Evolutionary conservation across 2,888 invertebrate species (phyloP).

Genomic region (Chloroclystis v-ata): DNA sequence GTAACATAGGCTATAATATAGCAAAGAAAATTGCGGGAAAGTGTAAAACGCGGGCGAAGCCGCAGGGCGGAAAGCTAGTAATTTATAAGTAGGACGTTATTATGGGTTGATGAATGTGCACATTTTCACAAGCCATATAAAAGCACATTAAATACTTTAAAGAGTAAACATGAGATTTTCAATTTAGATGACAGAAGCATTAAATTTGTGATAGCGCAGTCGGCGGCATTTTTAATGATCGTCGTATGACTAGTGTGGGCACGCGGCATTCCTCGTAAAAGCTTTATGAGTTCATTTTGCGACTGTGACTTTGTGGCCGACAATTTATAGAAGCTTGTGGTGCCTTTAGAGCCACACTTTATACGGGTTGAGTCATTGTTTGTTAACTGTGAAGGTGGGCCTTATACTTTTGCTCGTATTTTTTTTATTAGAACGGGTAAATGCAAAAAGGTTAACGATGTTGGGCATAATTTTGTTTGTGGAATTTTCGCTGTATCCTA

Average conservation of each 20-base stretch:
- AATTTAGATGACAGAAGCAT: conserved; percentile 65
- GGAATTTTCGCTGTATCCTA: not conserved
- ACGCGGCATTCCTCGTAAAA: conserved; percentile 57
- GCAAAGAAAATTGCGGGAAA: too few species aligned
- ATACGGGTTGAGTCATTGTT: conserved; percentile 12
- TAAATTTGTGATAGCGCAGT: conserved; percentile 59
- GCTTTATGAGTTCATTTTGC: conserved; percentile 72
- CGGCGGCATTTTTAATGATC: conserved; percentile 61
- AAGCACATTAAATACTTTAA: too few species aligned
- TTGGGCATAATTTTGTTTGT: not conserved
- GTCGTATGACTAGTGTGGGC: conserved; percentile 49
- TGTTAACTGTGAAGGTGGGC: conserved; percentile 4
- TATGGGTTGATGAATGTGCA: too few species aligned
- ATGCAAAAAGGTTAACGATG: not conserved
- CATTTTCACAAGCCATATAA: too few species aligned
- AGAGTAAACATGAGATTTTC: conserved; percentile 57
- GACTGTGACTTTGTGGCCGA: conserved; percentile 37
- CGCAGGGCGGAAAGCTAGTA: too few species aligned
- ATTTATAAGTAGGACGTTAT: too few species aligned
- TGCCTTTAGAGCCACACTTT: conserved; percentile 8
- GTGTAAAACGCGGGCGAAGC: too few species aligned
- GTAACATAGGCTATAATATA: too few species aligned
- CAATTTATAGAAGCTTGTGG: conserved; percentile 20
- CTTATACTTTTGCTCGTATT: not conserved
- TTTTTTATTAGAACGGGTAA: not conserved